phyloP scores from a whole-genome alignment of 2,888 invertebrate genomes.

The Ischnura elegans region DNA sequence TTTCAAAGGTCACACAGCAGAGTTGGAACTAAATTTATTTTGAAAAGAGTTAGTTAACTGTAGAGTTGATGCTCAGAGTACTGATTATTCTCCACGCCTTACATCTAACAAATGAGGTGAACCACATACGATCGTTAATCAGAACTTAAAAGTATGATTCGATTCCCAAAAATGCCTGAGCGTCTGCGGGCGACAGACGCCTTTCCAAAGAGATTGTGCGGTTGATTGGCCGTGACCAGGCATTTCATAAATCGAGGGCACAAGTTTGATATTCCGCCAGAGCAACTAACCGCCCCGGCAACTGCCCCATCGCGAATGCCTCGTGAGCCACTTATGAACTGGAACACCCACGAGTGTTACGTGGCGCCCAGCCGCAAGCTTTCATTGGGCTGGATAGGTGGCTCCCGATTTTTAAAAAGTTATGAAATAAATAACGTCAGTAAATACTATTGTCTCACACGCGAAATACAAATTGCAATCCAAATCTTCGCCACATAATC shows the following conservation, averaged over 20 bases:
- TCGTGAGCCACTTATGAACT: background rate
- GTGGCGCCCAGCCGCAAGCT: background rate
- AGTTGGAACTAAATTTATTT: background rate
- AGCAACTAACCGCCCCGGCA: background rate
- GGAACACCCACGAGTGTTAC: slow-evolving; percentile 8
- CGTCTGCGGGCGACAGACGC: background rate
- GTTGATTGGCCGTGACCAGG: background rate
- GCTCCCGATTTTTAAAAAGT: background rate
- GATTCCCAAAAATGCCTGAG: background rate
- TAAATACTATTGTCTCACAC: no score
- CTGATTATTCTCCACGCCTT: background rate
- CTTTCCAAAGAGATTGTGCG: background rate
- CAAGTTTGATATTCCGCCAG: background rate
- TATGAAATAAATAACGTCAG: background rate
- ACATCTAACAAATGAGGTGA: background rate
- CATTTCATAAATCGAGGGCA: background rate
- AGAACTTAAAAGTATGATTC: background rate
- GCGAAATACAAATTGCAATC: no score
- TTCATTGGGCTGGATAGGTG: background rate
- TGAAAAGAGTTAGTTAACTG: background rate
- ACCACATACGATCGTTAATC: background rate
- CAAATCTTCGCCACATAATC: no score
- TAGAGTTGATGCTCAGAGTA: background rate
- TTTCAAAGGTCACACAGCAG: background rate
- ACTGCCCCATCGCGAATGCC: background rate